Evolutionary conservation across 2,113 vertebrate species (phyloP).

Genomic region (Cottus gobio): DNA sequence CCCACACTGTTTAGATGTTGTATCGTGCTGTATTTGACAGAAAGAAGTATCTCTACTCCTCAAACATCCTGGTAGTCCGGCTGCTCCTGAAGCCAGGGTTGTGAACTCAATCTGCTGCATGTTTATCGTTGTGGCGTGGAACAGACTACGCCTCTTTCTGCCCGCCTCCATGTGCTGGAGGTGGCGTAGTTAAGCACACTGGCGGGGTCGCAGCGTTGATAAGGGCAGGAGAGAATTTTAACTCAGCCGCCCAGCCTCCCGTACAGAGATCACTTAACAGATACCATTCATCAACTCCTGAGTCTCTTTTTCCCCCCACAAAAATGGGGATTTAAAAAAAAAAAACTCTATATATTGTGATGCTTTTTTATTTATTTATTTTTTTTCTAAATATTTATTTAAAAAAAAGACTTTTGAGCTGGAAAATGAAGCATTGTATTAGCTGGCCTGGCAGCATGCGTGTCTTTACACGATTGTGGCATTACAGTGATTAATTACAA

Average conservation of each 20-base stretch:
- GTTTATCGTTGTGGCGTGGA: slow-evolving; percentile 68
- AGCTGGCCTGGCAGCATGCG: slow-evolving; percentile 39
- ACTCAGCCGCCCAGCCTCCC: slow-evolving; percentile 37
- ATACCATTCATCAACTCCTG: slow-evolving; percentile 35
- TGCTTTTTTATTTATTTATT: neutral
- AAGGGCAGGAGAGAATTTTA: slow-evolving; percentile 47
- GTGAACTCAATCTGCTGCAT: slow-evolving; percentile 80
- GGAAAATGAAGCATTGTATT: slow-evolving; percentile 59
- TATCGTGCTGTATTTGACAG: slow-evolving; percentile 42
- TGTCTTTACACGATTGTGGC: slow-evolving; percentile 52
- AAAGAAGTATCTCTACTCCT: slow-evolving; percentile 53
- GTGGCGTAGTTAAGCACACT: slow-evolving; percentile 61
- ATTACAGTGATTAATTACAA: slow-evolving; percentile 75
- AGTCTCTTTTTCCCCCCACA: neutral
- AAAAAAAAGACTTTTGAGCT: neutral
- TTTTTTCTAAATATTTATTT: neutral
- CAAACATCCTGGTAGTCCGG: slow-evolving; percentile 45
- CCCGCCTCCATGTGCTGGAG: slow-evolving; percentile 38
- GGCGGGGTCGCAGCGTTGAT: slow-evolving; percentile 57
- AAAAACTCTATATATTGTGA: neutral
- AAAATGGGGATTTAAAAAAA: slow-evolving; percentile 3
- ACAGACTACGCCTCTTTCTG: slow-evolving; percentile 47
- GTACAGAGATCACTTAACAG: slow-evolving; percentile 37
- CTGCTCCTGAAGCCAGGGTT: slow-evolving; percentile 65
- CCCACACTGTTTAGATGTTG: slow-evolving; percentile 43